These are phyloP conservation scores for Aspiorhynchus laticeps DNA, from an alignment of 2,113 vertebrate species.

Conservation along the genomic window DNA sequence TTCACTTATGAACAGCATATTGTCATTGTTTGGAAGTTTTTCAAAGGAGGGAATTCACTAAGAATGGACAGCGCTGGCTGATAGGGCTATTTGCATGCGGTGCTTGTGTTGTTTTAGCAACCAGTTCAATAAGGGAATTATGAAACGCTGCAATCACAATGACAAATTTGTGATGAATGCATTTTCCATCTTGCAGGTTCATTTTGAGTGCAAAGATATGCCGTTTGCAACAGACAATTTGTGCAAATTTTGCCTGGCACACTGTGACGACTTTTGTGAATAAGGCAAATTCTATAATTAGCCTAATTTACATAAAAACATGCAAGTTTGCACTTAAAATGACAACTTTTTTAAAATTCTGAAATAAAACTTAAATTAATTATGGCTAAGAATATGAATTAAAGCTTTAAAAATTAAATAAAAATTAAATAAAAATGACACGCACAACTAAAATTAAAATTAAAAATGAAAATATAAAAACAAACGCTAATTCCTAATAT, in stretches of 20 bases:
- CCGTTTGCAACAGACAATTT: background rate
- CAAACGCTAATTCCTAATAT: too few species aligned
- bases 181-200: background rate
- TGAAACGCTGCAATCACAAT: background rate
- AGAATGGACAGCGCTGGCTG: background rate
- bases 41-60: constrained; percentile 2
- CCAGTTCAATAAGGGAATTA: background rate
- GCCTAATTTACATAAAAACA: background rate
- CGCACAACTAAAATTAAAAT: too few species aligned
- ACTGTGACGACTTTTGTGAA: background rate
- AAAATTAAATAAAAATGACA: too few species aligned
- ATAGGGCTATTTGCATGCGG: background rate
- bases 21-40: constrained; percentile 5
- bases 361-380: too few species aligned
- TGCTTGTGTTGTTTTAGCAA: background rate
- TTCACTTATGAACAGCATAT: constrained; percentile 1
- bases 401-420: too few species aligned
- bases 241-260: too few species aligned
- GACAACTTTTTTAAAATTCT: too few species aligned
- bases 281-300: background rate
- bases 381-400: too few species aligned
- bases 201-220: background rate
- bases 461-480: too few species aligned
- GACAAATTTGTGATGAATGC: background rate
- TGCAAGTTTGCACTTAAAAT: background rate